Percentiles rank a stretch among this genome's conserved stretches.
Evolutionary conservation across 1,140 invertebrate species (phyloP).

Genomic region (Oncopodura yosiiana): DNA sequence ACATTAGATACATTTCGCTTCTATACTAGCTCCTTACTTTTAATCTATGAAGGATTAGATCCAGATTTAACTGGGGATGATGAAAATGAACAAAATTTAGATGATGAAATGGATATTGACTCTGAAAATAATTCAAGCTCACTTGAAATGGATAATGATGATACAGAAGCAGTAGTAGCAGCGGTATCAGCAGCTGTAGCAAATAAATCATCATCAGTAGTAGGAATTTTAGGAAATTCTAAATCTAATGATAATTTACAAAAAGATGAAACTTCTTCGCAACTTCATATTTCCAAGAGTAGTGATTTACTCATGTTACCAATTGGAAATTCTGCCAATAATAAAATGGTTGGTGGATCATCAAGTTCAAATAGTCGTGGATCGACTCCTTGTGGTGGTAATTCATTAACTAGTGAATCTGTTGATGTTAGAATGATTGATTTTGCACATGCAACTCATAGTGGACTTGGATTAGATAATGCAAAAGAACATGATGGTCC

Average conservation of each 20-base stretch:
- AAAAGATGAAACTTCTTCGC: neutral
- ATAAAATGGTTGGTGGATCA: neutral
- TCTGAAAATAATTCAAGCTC: neutral
- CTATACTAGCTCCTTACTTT: conserved; percentile 52
- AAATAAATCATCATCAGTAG: no score
- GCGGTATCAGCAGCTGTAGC: no score
- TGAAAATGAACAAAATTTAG: conserved; percentile 5
- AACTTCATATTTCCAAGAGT: neutral
- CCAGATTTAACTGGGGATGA: conserved; percentile 3
- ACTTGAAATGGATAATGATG: neutral
- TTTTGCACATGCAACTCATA: conserved; percentile 51
- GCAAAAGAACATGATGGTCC: conserved; percentile 7
- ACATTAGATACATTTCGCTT: conserved; percentile 50
- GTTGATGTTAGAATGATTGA: conserved; percentile 53
- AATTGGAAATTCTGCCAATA: neutral
- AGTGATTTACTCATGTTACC: neutral
- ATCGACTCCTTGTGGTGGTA: neutral
- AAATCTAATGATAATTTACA: conserved; percentile 9
- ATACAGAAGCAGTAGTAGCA: no score
- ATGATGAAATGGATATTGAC: neutral
- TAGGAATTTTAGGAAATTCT: neutral
- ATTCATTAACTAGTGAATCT: conserved; percentile 20
- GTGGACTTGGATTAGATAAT: conserved; percentile 34
- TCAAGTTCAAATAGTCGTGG: neutral
- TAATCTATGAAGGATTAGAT: conserved; percentile 49